phyloP scores from a whole-genome alignment of 2,888 invertebrate species.

The Drosophila testacea region DNA sequence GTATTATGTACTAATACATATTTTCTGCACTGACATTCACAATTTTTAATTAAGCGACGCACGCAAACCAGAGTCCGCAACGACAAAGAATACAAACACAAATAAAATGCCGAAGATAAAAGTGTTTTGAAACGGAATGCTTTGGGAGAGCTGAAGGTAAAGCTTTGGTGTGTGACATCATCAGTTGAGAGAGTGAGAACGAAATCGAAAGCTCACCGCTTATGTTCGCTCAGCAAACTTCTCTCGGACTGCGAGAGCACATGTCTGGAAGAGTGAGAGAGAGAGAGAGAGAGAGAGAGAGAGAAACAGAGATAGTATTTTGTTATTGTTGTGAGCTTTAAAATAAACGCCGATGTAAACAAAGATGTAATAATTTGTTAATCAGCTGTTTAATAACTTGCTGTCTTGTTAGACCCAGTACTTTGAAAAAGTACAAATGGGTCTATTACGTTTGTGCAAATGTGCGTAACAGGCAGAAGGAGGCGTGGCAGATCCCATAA shows the following conservation, averaged over 20 bases:
- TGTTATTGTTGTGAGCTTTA: background rate
- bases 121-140: too few relatives aligned
- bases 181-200: constrained; percentile 2
- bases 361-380: constrained; percentile 12
- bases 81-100: background rate
- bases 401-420: constrained; percentile 11
- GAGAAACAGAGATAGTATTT: background rate
- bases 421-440: too few relatives aligned
- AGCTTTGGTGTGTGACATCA: constrained; percentile 13
- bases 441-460: too few relatives aligned
- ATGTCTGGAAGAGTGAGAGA: background rate
- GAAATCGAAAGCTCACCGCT: background rate
- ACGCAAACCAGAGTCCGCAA: background rate
- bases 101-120: background rate
- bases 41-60: background rate
- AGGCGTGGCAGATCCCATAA: too few relatives aligned
- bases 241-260: background rate
- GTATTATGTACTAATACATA: too few relatives aligned
- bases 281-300: constrained; percentile 7
- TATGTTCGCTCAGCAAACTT: background rate
- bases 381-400: constrained; percentile 43
- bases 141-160: background rate
- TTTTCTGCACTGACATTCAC: background rate
- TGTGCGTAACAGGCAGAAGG: too few relatives aligned
- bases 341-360: background rate